Base-by-base conservation (phyloP, 2,113 vertebrate genomes). In the Antennarius striatus region DNA sequence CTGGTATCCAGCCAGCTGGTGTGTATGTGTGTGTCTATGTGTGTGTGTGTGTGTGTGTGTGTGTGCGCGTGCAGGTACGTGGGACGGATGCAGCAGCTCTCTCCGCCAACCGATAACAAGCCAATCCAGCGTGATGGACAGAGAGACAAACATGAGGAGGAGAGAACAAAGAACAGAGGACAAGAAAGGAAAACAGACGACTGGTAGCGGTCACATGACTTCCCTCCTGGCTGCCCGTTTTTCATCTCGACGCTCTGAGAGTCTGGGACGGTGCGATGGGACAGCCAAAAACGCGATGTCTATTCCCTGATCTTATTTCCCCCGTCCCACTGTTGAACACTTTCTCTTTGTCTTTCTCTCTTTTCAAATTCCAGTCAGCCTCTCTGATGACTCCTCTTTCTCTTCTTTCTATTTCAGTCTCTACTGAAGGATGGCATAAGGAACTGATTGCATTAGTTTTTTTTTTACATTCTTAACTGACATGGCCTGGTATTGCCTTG, bases 101-200 rank as follows among this genome's bases (percentile, higher is more conserved):
- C 79, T 71, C 59, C 3, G 40, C 62, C 68, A 77, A 71, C 75
- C 71, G 82, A 86, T 71, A 78, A 71, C 59, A 43, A 79, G 69
- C 61, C 58, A 76, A 82, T 82, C 67, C 71, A 29, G 56, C 9
- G 17, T n/a, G 13, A 76, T 45, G 62, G 68, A 79, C 58, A 54
- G 65, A 73, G 39, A 49, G 73, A 59, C 68, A 81, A 79, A 63
- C 58, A 69, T n/a, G 12, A 74, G 36, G 45, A 48, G 45, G 10
- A 13, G 15, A 68, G 74, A 77, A 65, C 50, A 76, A 70, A 64
- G 48, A 66, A 12, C 29, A 58, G 63, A 73, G 50, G 53, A 69
- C 68, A 49, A 45, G n/a, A 43, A 48, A 51, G 66, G 53, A 47
- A 68, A 74, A 66, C 14, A 43, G 45, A 22, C 62, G 32, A 67